A percentile compares a stretch with the other conserved stretches of the same genome.
phyloP scores from a whole-genome alignment of 2,888 invertebrate species.

The Dicyrtoma fusca region DNA sequence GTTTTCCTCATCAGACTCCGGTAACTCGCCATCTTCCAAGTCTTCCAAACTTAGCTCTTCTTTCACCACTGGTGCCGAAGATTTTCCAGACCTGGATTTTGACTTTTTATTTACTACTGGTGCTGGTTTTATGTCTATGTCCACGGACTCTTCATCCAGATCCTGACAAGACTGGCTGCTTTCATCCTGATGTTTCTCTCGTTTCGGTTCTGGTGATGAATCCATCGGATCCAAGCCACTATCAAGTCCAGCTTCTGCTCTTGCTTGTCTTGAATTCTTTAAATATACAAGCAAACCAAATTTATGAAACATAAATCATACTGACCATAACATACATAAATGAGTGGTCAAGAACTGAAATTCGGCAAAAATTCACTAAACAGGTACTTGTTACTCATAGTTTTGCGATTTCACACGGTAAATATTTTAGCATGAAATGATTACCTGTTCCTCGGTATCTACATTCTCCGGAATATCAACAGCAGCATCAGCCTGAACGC shows the following conservation, averaged over 20 bases:
- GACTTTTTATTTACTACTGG: slow-evolving; percentile 15
- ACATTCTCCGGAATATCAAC: slow-evolving; percentile 25
- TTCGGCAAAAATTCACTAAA: too few species aligned
- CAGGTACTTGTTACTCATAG: too few species aligned
- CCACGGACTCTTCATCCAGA: neutral
- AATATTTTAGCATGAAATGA: neutral
- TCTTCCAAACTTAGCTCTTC: slow-evolving; percentile 63
- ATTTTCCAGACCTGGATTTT: slow-evolving; percentile 27
- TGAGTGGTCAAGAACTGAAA: too few species aligned
- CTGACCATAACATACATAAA: too few species aligned
- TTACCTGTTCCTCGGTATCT: neutral
- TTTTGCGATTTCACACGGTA: too few species aligned
- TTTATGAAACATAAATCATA: too few species aligned
- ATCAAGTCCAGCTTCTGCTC: neutral
- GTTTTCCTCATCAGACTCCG: slow-evolving; percentile 67
- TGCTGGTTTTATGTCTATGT: neutral
- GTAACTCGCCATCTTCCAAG: slow-evolving; percentile 86
- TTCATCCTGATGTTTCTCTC: neutral
- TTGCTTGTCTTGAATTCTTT: too few species aligned
- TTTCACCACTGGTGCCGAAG: slow-evolving; percentile 16
- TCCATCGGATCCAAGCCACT: neutral
- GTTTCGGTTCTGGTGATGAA: too few species aligned
- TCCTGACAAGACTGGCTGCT: neutral
- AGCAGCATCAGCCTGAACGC: neutral
- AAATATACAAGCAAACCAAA: too few species aligned